A percentile compares a stretch with the other conserved stretches of the same genome.
Conservation (phyloP, 1,140 invertebrate species). For the Brachionus calyciflorus region DNA sequence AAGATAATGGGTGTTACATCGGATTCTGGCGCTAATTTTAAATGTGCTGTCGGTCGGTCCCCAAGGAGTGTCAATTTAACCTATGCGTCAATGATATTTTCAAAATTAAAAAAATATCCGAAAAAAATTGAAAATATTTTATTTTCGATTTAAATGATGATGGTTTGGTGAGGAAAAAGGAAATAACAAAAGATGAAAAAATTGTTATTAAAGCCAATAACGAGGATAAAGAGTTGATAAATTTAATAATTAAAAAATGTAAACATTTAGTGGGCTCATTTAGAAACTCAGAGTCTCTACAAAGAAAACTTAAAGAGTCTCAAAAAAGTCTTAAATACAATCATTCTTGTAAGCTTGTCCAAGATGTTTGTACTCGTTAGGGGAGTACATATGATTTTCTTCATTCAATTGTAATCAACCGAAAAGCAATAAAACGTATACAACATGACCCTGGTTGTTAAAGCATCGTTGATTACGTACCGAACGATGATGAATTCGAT, state of each 20-base stretch:
- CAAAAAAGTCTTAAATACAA: neutral
- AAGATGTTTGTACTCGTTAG: slow-evolving; percentile 29
- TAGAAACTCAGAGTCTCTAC: no score
- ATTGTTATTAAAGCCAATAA: no score
- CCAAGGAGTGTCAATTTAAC: no score
- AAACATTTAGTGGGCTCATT: no score
- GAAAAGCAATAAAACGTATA: neutral
- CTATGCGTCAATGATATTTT: slow-evolving; percentile 1
- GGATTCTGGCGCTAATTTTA: slow-evolving; percentile 31
- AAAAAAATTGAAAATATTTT: slow-evolving; percentile 10
- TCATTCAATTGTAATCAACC: neutral
- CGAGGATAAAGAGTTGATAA: no score
- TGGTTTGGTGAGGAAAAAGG: slow-evolving; percentile 5
- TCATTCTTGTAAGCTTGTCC: slow-evolving; percentile 23
- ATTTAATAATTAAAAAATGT: no score
- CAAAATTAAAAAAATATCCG: slow-evolving; percentile 21
- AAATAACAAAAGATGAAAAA: neutral
- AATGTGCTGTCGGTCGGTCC: slow-evolving; percentile 2
- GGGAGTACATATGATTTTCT: slow-evolving; percentile 7
- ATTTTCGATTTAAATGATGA: slow-evolving; percentile 33
- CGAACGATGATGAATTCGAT: slow-evolving; percentile 10
- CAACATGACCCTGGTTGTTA: neutral
- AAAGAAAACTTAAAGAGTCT: slow-evolving; percentile 9
- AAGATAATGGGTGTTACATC: slow-evolving; percentile 15
- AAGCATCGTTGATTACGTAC: neutral